Evolutionary conservation across 2,888 invertebrate species (phyloP).

Genomic region (Schrankia costaestrigalis): DNA sequence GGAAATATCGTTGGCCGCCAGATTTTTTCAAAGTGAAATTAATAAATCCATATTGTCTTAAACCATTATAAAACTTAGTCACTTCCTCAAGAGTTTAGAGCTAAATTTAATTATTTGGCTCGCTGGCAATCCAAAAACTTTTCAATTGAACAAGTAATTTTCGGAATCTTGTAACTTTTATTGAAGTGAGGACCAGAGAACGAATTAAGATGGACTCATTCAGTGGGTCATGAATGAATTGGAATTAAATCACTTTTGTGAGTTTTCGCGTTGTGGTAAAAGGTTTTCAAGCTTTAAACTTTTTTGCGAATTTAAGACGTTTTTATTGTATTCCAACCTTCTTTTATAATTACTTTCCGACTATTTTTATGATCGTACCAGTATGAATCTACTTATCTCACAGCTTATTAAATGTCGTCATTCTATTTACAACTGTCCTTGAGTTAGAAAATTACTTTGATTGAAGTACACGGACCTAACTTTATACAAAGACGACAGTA

Average conservation of each 20-base stretch:
- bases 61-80: conserved; percentile 29
- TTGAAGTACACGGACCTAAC: too few relatives aligned
- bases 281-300: conserved; percentile 32
- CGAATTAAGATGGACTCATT: conserved; percentile 37
- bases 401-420: too few relatives aligned
- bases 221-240: conserved; percentile 38
- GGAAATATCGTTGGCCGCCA: too few relatives aligned
- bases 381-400: too few relatives aligned
- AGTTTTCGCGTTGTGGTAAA: conserved; percentile 33
- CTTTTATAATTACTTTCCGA: too few relatives aligned
- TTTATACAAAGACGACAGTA: too few relatives aligned
- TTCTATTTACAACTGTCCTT: too few relatives aligned
- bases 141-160: conserved; percentile 42
- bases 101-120: conserved; percentile 44
- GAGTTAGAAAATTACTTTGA: too few relatives aligned
- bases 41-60: conserved; percentile 29
- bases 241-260: conserved; percentile 38
- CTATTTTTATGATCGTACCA: conserved; percentile 6
- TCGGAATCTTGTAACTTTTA: conserved; percentile 39
- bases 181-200: conserved; percentile 34
- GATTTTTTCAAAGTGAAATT: too few relatives aligned
- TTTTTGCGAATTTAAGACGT: conserved; percentile 24
- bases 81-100: conserved; percentile 30
- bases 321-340: conserved; percentile 20
- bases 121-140: conserved; percentile 41